These are phyloP conservation scores for Hedya salicella DNA, from an alignment of 2,888 invertebrate species.

Conservation along the genomic window DNA sequence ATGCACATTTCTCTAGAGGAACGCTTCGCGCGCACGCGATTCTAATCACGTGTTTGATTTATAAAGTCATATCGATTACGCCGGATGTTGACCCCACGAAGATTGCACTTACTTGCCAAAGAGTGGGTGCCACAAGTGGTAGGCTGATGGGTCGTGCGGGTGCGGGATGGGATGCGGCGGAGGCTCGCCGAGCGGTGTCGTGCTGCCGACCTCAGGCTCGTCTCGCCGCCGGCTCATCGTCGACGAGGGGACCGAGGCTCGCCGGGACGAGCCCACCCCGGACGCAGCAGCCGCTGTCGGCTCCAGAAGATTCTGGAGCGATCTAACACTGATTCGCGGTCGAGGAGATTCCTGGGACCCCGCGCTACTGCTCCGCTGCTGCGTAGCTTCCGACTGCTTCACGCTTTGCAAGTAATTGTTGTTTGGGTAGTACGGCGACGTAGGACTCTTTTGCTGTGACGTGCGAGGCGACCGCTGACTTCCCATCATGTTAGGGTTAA, in stretches of 20 bases:
- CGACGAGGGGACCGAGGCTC: slow-evolving; percentile 69
- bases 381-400: slow-evolving; percentile 65
- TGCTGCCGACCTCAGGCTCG: slow-evolving; percentile 87
- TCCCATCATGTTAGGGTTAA: slow-evolving; percentile 71
- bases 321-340: slow-evolving; percentile 86
- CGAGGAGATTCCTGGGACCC: slow-evolving; percentile 78
- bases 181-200: slow-evolving; percentile 85
- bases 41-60: slow-evolving; percentile 11
- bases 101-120: slow-evolving; percentile 90
- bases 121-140: slow-evolving; percentile 93
- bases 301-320: slow-evolving; percentile 86
- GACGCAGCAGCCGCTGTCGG: slow-evolving; percentile 76
- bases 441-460: slow-evolving; percentile 75
- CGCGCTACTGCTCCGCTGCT: slow-evolving; percentile 62
- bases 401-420: slow-evolving; percentile 76
- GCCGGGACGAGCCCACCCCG: slow-evolving; percentile 64
- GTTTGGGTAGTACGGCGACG: slow-evolving; percentile 75
- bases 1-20: slow-evolving; percentile 37
- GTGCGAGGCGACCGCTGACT: slow-evolving; percentile 69
- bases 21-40: slow-evolving; percentile 32
- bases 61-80: slow-evolving; percentile 2
- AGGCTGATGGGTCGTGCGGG: slow-evolving; percentile 83
- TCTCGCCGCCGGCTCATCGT: slow-evolving; percentile 79
- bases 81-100: slow-evolving; percentile 21
- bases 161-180: slow-evolving; percentile 66